A percentile compares a stretch with the other conserved stretches of the same genome.
These are phyloP conservation scores for Trichoplusia ni DNA, from an alignment of 1,140 invertebrate species.

Conservation along the genomic window DNA sequence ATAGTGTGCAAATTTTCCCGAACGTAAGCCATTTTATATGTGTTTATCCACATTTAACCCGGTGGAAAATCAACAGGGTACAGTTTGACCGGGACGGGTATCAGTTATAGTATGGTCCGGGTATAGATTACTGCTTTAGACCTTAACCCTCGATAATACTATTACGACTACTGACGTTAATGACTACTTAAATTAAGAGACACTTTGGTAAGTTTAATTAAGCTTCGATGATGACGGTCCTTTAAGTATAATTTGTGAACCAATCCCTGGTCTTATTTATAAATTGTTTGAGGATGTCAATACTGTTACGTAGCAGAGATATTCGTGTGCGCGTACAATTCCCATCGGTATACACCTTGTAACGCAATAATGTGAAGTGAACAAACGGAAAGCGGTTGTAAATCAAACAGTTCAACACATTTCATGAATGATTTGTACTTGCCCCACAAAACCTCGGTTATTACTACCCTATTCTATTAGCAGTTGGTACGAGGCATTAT, in stretches of 20 bases:
- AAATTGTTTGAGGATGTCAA: too few species aligned
- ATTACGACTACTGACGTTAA: too few species aligned
- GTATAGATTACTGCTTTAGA: too few species aligned
- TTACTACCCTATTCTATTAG: constrained; percentile 31
- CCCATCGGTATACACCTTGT: constrained; percentile 34
- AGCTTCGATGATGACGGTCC: too few species aligned
- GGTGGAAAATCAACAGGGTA: constrained; percentile 9
- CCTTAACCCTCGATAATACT: too few species aligned
- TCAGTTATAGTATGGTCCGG: constrained; percentile 8
- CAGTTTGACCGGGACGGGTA: constrained; percentile 1
- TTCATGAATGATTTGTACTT: constrained; percentile 66
- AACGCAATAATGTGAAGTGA: constrained; percentile 34
- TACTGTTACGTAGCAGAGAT: neutral
- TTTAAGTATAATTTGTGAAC: too few species aligned
- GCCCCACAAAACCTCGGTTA: constrained; percentile 50
- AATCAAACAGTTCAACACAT: constrained; percentile 41
- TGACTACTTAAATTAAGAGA: too few species aligned
- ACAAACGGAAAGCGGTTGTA: constrained; percentile 27
- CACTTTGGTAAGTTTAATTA: too few species aligned
- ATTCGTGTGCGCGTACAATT: constrained; percentile 7
- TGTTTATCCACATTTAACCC: constrained; percentile 19
- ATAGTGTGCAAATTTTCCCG: constrained; percentile 12
- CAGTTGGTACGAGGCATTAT: constrained; percentile 19
- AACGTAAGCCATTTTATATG: constrained; percentile 8
- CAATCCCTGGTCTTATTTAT: too few species aligned